Percentiles rank a stretch among this genome's conserved stretches.
phyloP scores from a whole-genome alignment of 2,113 vertebrate species.

The Mixornis gularis region DNA sequence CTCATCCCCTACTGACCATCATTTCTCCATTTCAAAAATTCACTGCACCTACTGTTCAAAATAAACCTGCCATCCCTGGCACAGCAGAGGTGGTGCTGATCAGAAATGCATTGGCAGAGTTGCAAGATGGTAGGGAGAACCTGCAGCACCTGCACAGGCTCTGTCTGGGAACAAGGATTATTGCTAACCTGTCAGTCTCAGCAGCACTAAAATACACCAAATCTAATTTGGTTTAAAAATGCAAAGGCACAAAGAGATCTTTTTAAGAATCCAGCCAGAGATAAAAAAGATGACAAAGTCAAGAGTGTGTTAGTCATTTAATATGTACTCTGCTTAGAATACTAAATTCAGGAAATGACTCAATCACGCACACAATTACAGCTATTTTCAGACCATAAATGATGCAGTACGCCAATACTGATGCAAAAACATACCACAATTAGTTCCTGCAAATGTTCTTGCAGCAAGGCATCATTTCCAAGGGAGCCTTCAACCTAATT shows the following conservation, averaged over 20 bases:
- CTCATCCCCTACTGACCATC: slow-evolving; percentile 1
- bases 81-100: not conserved
- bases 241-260: slow-evolving; percentile 41
- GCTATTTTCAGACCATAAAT: slow-evolving; percentile 74
- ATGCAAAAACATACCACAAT: slow-evolving; percentile 74
- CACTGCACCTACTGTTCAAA: not conserved
- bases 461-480: slow-evolving; percentile 68
- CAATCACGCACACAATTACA: slow-evolving; percentile 71
- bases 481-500: slow-evolving; percentile 73
- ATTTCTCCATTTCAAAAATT: slow-evolving; percentile 29
- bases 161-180: not conserved
- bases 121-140: not conserved
- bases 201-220: not conserved
- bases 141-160: not conserved
- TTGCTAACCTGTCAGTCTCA: slow-evolving; percentile 8
- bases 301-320: slow-evolving; percentile 69
- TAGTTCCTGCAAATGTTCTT: slow-evolving; percentile 70
- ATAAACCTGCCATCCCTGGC: not conserved
- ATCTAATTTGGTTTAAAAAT: slow-evolving; percentile 36
- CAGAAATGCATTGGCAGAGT: not conserved
- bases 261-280: slow-evolving; percentile 54
- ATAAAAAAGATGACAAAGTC: slow-evolving; percentile 66
- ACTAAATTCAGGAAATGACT: slow-evolving; percentile 79
- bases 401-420: slow-evolving; percentile 64
- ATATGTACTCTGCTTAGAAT: slow-evolving; percentile 57